Percentiles rank a stretch among this genome's conserved stretches.
Evolutionary conservation across 2,888 invertebrate species (phyloP).

Genomic region (Cerastoderma edule): DNA sequence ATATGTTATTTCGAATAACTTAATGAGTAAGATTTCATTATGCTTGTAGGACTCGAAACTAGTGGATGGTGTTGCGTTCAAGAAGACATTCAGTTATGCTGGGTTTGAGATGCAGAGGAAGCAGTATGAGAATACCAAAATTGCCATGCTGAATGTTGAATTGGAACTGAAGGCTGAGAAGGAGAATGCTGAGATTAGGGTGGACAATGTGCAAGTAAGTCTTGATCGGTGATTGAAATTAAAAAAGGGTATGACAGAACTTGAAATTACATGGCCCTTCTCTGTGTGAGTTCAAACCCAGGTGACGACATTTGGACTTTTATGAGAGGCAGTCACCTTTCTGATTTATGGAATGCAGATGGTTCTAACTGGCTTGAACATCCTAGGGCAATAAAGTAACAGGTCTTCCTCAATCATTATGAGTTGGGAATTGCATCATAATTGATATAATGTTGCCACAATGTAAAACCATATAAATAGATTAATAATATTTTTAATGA

Average conservation of each 20-base stretch:
- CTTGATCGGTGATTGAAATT: not conserved
- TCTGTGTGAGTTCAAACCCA: no score
- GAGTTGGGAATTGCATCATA: no score
- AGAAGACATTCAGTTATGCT: slow-evolving; percentile 99
- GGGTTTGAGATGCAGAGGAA: slow-evolving; percentile 99
- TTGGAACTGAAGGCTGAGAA: slow-evolving; percentile 98
- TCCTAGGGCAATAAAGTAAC: no score
- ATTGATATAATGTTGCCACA: no score
- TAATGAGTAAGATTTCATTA: not conserved
- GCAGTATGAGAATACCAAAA: slow-evolving; percentile 93
- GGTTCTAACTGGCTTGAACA: no score
- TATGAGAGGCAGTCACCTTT: no score
- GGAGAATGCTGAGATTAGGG: slow-evolving; percentile 98
- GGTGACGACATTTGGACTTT: no score
- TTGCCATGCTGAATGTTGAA: slow-evolving; percentile 98
- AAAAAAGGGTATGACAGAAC: not conserved
- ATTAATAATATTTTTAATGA: no score
- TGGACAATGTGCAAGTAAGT: slow-evolving; percentile 92
- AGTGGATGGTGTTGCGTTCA: slow-evolving; percentile 98
- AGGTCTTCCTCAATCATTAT: no score
- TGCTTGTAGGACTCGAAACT: slow-evolving; percentile 91
- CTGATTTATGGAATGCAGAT: no score
- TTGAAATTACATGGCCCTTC: no score
- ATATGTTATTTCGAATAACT: not conserved
- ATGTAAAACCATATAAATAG: no score